Percentiles rank a stretch among this genome's conserved stretches.
phyloP scores from a whole-genome alignment of 2,888 invertebrate species.

The Volucella zonaria region DNA sequence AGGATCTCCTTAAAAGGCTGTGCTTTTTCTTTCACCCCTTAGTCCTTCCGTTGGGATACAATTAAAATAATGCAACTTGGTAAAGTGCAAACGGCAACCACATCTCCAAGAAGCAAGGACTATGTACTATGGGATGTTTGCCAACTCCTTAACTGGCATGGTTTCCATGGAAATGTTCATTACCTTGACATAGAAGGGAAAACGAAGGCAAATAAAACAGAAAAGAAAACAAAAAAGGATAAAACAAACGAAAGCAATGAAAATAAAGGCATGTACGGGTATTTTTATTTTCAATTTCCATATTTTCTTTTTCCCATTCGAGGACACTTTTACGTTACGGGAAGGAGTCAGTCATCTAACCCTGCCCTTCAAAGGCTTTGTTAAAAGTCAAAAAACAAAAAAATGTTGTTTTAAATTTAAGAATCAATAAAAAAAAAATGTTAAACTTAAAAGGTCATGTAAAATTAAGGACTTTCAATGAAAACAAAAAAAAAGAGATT shows the following conservation, averaged over 20 bases:
- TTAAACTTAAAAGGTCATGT: no score
- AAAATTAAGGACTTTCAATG: no score
- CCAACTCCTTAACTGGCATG: conserved; percentile 54
- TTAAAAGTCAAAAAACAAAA: no score
- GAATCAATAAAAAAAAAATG: no score
- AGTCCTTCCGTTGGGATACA: conserved; percentile 10
- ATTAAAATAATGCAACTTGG: conserved; percentile 48
- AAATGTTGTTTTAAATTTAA: no score
- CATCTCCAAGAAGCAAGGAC: conserved; percentile 20
- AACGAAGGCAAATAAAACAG: conserved; percentile 15
- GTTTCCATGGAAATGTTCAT: conserved; percentile 55
- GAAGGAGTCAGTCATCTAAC: conserved; percentile 9
- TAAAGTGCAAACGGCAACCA: conserved; percentile 49
- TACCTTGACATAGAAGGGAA: conserved; percentile 50
- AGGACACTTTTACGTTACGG: conserved; percentile 12
- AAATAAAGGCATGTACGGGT: background rate
- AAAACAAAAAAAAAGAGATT: no score
- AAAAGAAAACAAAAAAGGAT: background rate
- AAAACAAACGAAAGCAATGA: background rate
- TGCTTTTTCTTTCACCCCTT: background rate
- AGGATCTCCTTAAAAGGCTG: conserved; percentile 3
- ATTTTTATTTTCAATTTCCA: background rate
- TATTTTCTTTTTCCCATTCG: background rate
- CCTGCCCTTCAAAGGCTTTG: background rate
- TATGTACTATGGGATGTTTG: conserved; percentile 50